Evolutionary conservation across 2,797 vertebrate species (phyloP).

Genomic region (Crax fasciolata): DNA sequence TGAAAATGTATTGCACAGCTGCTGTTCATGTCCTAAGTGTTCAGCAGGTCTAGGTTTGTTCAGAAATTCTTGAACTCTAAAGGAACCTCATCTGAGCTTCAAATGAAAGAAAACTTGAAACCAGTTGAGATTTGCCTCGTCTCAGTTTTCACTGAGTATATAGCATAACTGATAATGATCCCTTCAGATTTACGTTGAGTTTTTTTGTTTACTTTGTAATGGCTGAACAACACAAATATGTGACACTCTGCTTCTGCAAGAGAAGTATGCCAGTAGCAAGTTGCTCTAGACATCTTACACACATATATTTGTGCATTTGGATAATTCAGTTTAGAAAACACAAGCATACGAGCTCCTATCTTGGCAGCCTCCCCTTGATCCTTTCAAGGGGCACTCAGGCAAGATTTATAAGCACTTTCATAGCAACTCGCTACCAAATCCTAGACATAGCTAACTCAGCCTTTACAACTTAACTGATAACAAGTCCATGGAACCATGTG

Average conservation of each 20-base stretch:
- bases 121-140: neutral
- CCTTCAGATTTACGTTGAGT: neutral
- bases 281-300: neutral
- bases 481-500: too few species aligned
- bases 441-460: neutral
- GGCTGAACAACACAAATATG: neutral
- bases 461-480: neutral
- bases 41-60: constrained; percentile 49
- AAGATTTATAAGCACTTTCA: neutral
- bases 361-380: neutral
- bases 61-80: constrained; percentile 51
- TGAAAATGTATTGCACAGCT: neutral
- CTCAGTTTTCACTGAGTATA: constrained; percentile 40
- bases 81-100: constrained; percentile 50
- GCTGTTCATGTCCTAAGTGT: constrained; percentile 11
- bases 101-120: constrained; percentile 33
- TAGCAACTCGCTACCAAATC: neutral
- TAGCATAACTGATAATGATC: neutral
- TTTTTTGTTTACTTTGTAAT: constrained; percentile 10
- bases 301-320: neutral
- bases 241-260: neutral
- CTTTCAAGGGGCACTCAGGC: neutral
- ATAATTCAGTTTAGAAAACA: neutral
- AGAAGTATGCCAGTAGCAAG: neutral
- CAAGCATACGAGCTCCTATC: neutral